A percentile compares a stretch with the other conserved stretches of the same genome.
phyloP scores from a whole-genome alignment of 2,113 vertebrate genomes.

The Ranitomeya variabilis region DNA sequence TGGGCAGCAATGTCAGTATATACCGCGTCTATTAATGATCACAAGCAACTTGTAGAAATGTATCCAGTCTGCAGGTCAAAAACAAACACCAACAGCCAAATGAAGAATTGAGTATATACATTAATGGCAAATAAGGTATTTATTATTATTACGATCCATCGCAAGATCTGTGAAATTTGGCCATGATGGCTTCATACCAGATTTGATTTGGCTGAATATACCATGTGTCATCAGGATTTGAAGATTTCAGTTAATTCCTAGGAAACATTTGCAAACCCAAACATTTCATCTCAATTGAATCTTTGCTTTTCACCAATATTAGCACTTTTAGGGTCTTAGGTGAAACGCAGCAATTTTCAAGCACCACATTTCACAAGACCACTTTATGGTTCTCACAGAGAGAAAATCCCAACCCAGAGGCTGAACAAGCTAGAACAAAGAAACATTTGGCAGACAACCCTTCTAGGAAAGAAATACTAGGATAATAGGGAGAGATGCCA shows the following conservation, averaged over 20 bases:
- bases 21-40: neutral
- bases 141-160: neutral
- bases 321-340: neutral
- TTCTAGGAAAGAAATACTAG: constrained; percentile 56
- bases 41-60: neutral
- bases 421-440: constrained; percentile 45
- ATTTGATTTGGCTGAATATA: neutral
- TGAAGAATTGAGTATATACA: neutral
- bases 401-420: constrained; percentile 36
- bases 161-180: neutral
- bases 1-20: neutral
- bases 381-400: neutral
- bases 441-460: constrained; percentile 52
- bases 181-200: neutral
- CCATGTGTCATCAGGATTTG: neutral
- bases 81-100: neutral
- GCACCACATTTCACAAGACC: neutral
- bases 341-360: neutral
- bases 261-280: neutral
- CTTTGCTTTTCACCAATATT: neutral
- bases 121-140: neutral
- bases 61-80: neutral
- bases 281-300: neutral
- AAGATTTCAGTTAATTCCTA: neutral
- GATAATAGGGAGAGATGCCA: constrained; percentile 34